Percentiles rank a stretch among this genome's conserved stretches.
These are phyloP conservation scores for Microtus oregoni DNA, from an alignment of 2,113 vertebrate genomes.

Conservation along the genomic window DNA sequence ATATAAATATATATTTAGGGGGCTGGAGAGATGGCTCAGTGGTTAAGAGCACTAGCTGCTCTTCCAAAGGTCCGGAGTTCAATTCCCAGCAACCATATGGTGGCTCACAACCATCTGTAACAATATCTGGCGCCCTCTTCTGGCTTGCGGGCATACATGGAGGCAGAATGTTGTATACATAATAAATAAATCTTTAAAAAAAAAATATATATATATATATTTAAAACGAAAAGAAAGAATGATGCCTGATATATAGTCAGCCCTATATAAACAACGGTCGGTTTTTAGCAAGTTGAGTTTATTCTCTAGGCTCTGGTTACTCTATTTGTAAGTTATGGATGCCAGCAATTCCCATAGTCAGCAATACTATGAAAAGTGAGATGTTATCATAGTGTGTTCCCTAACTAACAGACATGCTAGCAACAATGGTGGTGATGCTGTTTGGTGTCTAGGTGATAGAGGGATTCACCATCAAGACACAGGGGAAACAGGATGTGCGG, in stretches of 20 bases:
- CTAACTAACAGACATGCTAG: not conserved
- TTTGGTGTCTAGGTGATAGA: not conserved
- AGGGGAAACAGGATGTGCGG: not conserved
- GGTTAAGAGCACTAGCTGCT: too few species aligned
- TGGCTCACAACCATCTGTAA: too few species aligned
- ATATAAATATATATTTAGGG: not conserved
- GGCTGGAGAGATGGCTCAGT: too few species aligned
- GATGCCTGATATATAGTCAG: not conserved
- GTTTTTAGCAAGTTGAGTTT: not conserved
- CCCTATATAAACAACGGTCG: not conserved
- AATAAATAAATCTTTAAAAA: not conserved
- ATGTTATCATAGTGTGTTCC: not conserved
- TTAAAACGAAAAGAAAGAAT: not conserved
- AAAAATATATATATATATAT: not conserved
- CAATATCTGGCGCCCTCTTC: too few species aligned
- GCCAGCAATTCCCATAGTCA: not conserved
- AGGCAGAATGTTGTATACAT: too few species aligned
- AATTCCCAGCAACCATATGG: too few species aligned
- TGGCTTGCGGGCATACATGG: too few species aligned
- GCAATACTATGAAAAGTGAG: not conserved
- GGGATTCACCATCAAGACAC: not conserved
- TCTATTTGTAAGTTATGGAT: not conserved
- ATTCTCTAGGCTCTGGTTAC: not conserved
- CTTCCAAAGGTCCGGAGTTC: too few species aligned
- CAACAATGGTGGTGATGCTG: not conserved